Evolutionary conservation across 30 jellyfish, hydroid and myxozoan species (phyloP), one percentile per base, ranked within the genome.

Genomic region (Hydractinia echinata): DNA sequence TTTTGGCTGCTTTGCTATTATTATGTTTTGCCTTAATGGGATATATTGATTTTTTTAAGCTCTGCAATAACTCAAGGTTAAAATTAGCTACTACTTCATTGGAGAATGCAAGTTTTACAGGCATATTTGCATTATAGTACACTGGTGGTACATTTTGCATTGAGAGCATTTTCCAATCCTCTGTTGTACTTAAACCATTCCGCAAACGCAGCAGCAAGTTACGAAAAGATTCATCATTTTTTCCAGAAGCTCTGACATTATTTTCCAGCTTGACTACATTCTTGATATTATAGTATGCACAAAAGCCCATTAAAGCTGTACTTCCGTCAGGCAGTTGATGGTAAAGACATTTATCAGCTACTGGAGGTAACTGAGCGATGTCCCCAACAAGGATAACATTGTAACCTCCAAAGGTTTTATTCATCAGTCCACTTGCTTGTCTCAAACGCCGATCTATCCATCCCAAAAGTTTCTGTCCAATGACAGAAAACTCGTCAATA

Each of bases 401-500:
- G 15, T 19, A 15, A 10, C 82, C 82, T 18, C 82, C 82, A 72
- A 72, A 72, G 16, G 69, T 8, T 72, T 72, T 9, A 53, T 72
- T 56, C 69, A 19, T 15, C 51, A 10, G 21, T 19, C 64, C 82
- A 19, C 16, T 72, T 49, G 64, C 82, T 49, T 72, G 82, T 18
- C 72, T 8, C 30, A 67, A 72, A 15, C 82, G 30, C 6, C 82
- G 67, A 72, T 72, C 82, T 19, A 72, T 72, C 67, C 82, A 72
- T 9, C 82, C 82, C 30, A 72, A 19, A 67, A 72, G 30, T 72
- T 72, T 72, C 18, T 72, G 82, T 18, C 82, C 82, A 39, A 72
- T 72, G 10, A 72, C 82, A 21, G 82, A 72, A 72, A 18, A 72
- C 51, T 72, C 82, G 51, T 72, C 82, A 72, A 72, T 72, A 8